A percentile compares a stretch with the other conserved stretches of the same genome.
Conservation (phyloP, 2,113 vertebrate species). For the Oreocharis arfaki region DNA sequence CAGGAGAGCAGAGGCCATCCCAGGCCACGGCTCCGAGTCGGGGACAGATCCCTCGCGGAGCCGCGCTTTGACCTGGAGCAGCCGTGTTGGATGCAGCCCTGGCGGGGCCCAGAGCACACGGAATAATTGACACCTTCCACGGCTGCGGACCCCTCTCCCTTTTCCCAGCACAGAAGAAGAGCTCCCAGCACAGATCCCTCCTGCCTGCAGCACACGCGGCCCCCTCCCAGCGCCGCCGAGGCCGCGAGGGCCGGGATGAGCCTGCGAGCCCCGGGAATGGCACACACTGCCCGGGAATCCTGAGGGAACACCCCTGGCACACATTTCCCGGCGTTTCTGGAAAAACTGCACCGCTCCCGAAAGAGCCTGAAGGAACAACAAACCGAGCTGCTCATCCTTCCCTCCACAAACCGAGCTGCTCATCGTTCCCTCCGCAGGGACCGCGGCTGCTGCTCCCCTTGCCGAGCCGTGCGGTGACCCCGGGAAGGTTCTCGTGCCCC, state of each 20-base stretch:
- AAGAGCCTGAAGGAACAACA: rapidly evolving
- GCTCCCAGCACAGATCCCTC: not conserved
- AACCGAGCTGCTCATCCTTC: too few species aligned
- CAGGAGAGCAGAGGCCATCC: not conserved
- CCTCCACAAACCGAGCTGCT: too few species aligned
- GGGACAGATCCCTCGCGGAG: not conserved
- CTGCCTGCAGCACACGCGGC: rapidly evolving
- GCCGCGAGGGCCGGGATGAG: not conserved
- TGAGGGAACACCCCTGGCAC: rapidly evolving
- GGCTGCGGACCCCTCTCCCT: not conserved
- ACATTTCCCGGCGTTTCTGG: rapidly evolving
- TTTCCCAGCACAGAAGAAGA: not conserved
- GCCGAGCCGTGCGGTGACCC: rapidly evolving
- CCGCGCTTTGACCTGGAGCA: not conserved
- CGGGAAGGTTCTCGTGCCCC: not conserved
- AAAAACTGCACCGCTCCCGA: too few species aligned
- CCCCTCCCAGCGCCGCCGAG: rapidly evolving
- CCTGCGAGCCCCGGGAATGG: rapidly evolving
- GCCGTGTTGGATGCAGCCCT: not conserved
- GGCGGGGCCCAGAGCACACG: not conserved
- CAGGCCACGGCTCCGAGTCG: not conserved
- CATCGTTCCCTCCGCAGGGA: not conserved
- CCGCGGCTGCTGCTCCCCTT: not conserved
- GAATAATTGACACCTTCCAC: not conserved
- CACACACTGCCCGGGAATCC: rapidly evolving